Conservation (phyloP, 2,888 invertebrate genomes). For the Ligdia adustata region DNA sequence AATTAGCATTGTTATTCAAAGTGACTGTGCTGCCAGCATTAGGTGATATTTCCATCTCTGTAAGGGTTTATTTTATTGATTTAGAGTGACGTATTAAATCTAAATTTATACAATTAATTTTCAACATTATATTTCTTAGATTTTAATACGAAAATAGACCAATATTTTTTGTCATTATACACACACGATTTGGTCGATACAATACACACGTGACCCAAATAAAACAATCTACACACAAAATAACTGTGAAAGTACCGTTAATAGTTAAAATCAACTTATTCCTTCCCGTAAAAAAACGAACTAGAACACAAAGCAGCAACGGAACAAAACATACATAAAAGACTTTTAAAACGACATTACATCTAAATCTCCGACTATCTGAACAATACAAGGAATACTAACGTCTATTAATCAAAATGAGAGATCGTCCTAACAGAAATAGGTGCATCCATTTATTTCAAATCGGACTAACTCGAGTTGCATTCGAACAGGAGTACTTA, state of each 20-base stretch:
- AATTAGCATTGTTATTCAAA: no score
- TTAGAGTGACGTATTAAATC: no score
- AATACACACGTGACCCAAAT: no score
- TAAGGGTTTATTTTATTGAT: no score
- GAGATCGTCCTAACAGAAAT: conserved; percentile 66
- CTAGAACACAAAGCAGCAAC: conserved; percentile 34
- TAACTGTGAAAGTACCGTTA: conserved; percentile 14
- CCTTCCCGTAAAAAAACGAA: conserved; percentile 18
- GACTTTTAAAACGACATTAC: conserved; percentile 68
- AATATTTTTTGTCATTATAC: no score
- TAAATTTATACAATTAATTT: no score
- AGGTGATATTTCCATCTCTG: no score
- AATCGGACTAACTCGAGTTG: conserved; percentile 54
- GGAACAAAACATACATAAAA: conserved; percentile 21
- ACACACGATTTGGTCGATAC: no score
- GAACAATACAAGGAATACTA: conserved; percentile 57
- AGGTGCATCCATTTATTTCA: conserved; percentile 72
- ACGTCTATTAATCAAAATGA: conserved; percentile 75
- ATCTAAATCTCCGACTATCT: conserved; percentile 67
- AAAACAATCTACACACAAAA: neutral
- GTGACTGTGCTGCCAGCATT: no score
- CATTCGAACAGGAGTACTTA: conserved; percentile 42
- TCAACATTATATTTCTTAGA: no score
- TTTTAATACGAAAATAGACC: no score
- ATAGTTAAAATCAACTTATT: conserved; percentile 23